phyloP scores from a whole-genome alignment of 2,113 vertebrate species.

The Calyptomena viridis region DNA sequence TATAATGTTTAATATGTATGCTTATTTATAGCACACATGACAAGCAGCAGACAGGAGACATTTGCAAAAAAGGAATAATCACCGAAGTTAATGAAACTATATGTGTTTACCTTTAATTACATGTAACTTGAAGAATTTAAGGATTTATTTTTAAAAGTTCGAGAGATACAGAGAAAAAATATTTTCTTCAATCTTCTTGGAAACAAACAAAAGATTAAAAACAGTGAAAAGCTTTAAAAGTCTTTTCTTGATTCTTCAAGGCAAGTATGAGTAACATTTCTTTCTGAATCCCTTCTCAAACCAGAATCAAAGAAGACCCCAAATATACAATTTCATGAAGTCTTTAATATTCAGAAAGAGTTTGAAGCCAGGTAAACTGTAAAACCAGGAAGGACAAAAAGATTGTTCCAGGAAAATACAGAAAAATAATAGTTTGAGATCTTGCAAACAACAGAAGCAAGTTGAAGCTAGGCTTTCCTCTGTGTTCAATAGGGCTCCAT shows the following conservation, averaged over 20 bases:
- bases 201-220: not conserved
- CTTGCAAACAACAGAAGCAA: not conserved
- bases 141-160: not conserved
- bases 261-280: not conserved
- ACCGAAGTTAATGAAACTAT: not conserved
- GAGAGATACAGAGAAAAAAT: not conserved
- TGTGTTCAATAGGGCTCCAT: not conserved
- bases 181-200: not conserved
- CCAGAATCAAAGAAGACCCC: not conserved
- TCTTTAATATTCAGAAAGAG: not conserved
- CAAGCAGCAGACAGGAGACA: not conserved
- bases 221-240: not conserved
- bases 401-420: not conserved
- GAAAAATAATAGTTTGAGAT: not conserved
- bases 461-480: not conserved
- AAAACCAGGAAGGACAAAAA: not conserved
- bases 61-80: not conserved
- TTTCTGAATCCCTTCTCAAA: not conserved
- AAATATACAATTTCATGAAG: accelerated
- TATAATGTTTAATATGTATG: not conserved
- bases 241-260: not conserved
- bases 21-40: not conserved
- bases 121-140: not conserved
- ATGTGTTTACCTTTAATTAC: not conserved
- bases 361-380: not conserved